Evolutionary conservation across 2,888 invertebrate species (phyloP), one percentile per base, ranked within the genome.

Genomic region (Iphiclides podalirius): DNA sequence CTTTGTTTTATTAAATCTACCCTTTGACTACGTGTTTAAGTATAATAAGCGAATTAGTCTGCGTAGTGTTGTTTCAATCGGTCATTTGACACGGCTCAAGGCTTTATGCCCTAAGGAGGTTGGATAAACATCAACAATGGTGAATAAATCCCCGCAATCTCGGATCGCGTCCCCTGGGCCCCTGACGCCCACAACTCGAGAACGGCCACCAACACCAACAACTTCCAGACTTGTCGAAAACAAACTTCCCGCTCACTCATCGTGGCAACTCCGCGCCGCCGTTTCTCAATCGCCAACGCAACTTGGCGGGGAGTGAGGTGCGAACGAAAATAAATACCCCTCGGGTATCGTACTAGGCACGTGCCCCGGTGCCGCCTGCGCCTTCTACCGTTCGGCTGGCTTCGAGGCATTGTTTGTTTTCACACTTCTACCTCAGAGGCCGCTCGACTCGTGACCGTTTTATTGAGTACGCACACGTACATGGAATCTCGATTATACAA

Each of bases 351-450:
- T 63, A 52, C 58, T 49, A 55, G 66, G 76, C 79, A 68, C 83
- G 83, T 79, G 82, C 77, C 71, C 68, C 52, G 75, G 76, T 79
- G 80, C 79, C 60, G 59, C 46, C 26, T 44, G 55, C 57, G 57
- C 54, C 83, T n/a, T n/a, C n/a, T 79, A 79, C 66, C 75, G 84
- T 83, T 84, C 84, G 74, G 74, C 77, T n/a, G n/a, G n/a, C n/a
- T n/a, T n/a, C n/a, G n/a, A n/a, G n/a, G n/a, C 72, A 60, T 68
- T 79, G 77, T 80, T 79, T 81, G 79, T 83, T 82, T 81, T 81
- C 76, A 78, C 73, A 70, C 71, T 61, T 65, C 55, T 64, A 3
- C 64, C 61, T 59, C 54, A 62, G 61, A 60, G 58, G 57, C 61
- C 53, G 33, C 57, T 64, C 57, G 63, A 71, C 61, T 66, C 82